Percentiles rank a stretch among this genome's conserved stretches.
phyloP scores from a whole-genome alignment of 2,113 vertebrate genomes.

The Xenopus tropicalis region UCB_Xtro_10.0 CM004449.2:22581001-22581500 shows the following conservation, averaged over 20 bases:
- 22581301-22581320: slow-evolving; percentile 10
- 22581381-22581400: slow-evolving; percentile 5
- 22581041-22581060: too few relatives aligned
- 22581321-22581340: slow-evolving; percentile 34
- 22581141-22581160: too few relatives aligned
- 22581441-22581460: neutral
- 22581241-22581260: slow-evolving; percentile 22
- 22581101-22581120: too few relatives aligned
- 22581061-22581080: too few relatives aligned
- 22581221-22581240: neutral
- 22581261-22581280: slow-evolving; percentile 19
- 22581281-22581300: neutral
- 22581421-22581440: neutral
- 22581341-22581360: slow-evolving; percentile 26
- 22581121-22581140: too few relatives aligned
- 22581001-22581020: too few relatives aligned
- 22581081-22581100: too few relatives aligned
- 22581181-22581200: neutral
- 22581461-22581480: neutral
- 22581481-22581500: too few relatives aligned
- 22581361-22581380: slow-evolving; percentile 25
- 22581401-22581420: neutral
- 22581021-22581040: too few relatives aligned
- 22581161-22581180: neutral
- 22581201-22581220: neutral